Percentiles rank a stretch among this genome's conserved stretches.
phyloP scores from a whole-genome alignment of 1,140 invertebrate species.

The Cotesia typhae region DNA sequence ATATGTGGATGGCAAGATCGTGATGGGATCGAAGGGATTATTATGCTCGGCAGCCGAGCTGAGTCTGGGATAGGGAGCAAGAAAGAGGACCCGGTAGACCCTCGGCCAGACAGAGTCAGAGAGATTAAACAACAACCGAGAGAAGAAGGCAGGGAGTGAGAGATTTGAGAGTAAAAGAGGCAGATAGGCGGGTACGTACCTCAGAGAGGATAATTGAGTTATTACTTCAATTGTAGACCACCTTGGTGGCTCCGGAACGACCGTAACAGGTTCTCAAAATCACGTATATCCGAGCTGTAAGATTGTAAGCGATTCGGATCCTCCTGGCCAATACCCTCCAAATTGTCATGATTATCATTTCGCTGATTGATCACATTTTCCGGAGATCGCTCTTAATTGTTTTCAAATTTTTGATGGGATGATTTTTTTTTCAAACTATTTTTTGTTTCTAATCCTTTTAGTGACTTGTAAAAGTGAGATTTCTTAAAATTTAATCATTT shows the following conservation, averaged over 20 bases:
- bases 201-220: constrained; percentile 67
- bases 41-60: constrained; percentile 45
- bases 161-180: constrained; percentile 67
- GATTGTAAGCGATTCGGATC: constrained; percentile 32
- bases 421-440: no score
- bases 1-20: constrained; percentile 58
- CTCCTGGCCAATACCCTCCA: constrained; percentile 57
- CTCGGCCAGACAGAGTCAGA: constrained; percentile 6
- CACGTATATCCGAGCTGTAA: constrained; percentile 39
- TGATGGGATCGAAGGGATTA: constrained; percentile 60
- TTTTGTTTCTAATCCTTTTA: no score
- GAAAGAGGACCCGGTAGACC: not conserved
- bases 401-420: no score
- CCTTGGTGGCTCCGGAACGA: constrained; percentile 64
- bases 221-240: constrained; percentile 69
- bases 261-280: constrained; percentile 66
- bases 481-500: no score
- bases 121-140: constrained; percentile 2
- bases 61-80: constrained; percentile 24
- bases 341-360: constrained; percentile 44
- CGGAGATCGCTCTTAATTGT: not conserved
- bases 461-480: no score
- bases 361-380: constrained; percentile 9
- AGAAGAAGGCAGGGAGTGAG: constrained; percentile 50
- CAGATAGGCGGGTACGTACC: constrained; percentile 63